Conservation (phyloP, 1,140 invertebrate genomes). For the Diplogasteroides magnus region DNA sequence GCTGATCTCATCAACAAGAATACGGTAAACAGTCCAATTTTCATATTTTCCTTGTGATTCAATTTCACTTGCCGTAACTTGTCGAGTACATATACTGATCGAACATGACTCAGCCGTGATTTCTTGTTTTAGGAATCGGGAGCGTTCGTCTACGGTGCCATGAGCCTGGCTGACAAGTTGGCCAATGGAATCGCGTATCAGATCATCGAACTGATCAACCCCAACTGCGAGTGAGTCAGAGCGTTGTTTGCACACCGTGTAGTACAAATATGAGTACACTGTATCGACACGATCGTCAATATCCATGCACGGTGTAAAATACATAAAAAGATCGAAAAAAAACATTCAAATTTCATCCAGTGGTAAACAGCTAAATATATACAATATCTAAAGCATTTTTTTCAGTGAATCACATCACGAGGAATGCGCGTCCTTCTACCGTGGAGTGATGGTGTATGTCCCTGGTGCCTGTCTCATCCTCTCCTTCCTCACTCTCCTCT, state of each 20-base stretch:
- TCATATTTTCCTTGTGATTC: neutral
- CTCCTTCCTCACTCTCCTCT: conserved; percentile 41
- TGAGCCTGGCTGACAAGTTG: conserved; percentile 90
- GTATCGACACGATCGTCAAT: no score
- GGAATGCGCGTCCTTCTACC: conserved; percentile 41
- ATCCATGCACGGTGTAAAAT: no score
- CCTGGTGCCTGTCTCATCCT: conserved; percentile 40
- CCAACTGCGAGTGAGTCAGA: conserved; percentile 49
- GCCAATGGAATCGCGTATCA: conserved; percentile 77
- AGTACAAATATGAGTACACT: no score
- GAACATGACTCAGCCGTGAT: conserved; percentile 1
- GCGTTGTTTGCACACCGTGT: no score
- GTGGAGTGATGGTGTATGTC: conserved; percentile 45
- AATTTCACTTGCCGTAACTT: neutral
- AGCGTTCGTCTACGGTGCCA: conserved; percentile 89
- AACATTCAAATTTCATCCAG: neutral
- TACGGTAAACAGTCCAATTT: conserved; percentile 59
- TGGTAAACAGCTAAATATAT: no score
- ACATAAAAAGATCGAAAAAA: conserved; percentile 4
- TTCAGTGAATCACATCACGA: conserved; percentile 20
- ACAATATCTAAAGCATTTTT: conserved; percentile 9
- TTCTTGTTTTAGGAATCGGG: conserved; percentile 66
- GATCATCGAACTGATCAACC: conserved; percentile 69
- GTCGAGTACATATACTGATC: neutral
- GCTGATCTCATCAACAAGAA: conserved; percentile 81